A percentile compares a stretch with the other conserved stretches of the same genome.
Conservation (phyloP, 1,140 invertebrate species). For the Plectus sambesii region DNA sequence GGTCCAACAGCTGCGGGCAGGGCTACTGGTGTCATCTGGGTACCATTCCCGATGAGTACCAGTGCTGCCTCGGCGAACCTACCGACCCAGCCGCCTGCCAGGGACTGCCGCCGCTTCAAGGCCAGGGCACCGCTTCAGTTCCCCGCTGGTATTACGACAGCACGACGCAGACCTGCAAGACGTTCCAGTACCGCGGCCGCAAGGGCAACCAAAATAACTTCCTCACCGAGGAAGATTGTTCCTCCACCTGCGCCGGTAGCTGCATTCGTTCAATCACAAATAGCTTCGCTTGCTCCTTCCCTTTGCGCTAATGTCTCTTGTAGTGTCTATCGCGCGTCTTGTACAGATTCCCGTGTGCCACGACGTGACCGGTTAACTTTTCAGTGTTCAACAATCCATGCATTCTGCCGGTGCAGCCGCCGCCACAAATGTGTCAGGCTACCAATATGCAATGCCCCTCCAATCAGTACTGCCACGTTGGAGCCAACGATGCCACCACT, state of each 20-base stretch:
- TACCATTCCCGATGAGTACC: conserved; percentile 31
- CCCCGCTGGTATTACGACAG: conserved; percentile 31
- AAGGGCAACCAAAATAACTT: conserved; percentile 41
- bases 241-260: conserved; percentile 33
- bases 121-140: conserved; percentile 15
- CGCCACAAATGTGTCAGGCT: conserved; percentile 29
- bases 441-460: conserved; percentile 28
- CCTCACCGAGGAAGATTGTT: conserved; percentile 35
- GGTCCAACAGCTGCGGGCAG: conserved; percentile 24
- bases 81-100: conserved; percentile 31
- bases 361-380: no score
- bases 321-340: no score
- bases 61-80: conserved; percentile 33
- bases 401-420: conserved; percentile 28
- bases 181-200: conserved; percentile 34
- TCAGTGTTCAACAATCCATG: conserved; percentile 36
- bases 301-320: conserved; percentile 1
- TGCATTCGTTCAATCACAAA: conserved; percentile 9
- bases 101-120: conserved; percentile 19
- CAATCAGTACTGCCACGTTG: conserved; percentile 35
- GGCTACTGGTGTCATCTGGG: conserved; percentile 34
- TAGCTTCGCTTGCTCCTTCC: neutral
- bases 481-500: conserved; percentile 30
- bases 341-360: no score
- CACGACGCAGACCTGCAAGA: conserved; percentile 19